Base-by-base conservation (phyloP, 2,888 invertebrate genomes). In the Byasa hedistus region DNA sequence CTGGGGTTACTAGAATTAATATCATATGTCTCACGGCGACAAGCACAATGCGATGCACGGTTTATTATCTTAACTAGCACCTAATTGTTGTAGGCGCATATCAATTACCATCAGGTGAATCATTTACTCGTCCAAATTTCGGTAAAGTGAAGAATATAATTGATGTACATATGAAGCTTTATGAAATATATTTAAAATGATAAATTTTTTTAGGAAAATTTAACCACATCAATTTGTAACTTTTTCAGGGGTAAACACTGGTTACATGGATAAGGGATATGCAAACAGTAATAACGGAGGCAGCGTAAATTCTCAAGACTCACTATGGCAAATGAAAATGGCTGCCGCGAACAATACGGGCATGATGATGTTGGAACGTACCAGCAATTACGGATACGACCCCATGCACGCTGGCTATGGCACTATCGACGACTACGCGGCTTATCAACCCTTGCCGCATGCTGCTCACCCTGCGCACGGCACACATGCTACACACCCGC, bases 271-370 rank as follows among this genome's bases (percentile, higher is more conserved):
- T 84, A 97, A 97, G 88, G 97, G 96, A 85, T 97, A 97, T 88
- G 96, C 97, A 68, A 97, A 97, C 85, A 97, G 97, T 69, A 97
- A 97, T 91, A 97, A 97, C 85, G 97, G 97, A n/a, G 98, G 98
- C 73, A 97, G 97, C 77, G 97, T 98, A 67, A 97, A 98, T 91
- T 98, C 97, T 5, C 98, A 98, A 86, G 97, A 98, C 85, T 98
- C 98, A 52, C 89, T 98, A 78, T 97, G 98, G 98, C 97, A 97
- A 89, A 96, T 97, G 94, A 98, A 98, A 89, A 96, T 96, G 94
- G 96, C 96, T 0, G 96, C 95, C n/a, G 94, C 93, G 3, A 95
- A 94, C 76, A 94, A 94, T 73, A 94, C 94, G 63, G 94, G 94
- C 64, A 94, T 94, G 79, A 79, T 86, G 32, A 93, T 93, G 77